phyloP scores from a whole-genome alignment of 1,140 invertebrate species.

The Cydia pomonella region DNA sequence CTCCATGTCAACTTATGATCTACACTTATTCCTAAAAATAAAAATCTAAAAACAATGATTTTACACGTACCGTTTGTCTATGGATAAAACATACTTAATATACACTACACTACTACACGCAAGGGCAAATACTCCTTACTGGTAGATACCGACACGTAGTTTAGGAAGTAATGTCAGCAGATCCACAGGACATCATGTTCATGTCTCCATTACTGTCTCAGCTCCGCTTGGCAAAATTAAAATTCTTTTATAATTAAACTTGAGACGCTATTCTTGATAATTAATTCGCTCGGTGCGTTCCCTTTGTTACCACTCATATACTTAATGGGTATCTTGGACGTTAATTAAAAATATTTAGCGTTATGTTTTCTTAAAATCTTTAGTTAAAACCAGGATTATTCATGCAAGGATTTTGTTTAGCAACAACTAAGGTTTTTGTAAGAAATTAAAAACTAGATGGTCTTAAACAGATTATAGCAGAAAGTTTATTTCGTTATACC shows the following conservation, averaged over 20 bases:
- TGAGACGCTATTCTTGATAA: slow-evolving; percentile 11
- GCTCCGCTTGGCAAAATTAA: slow-evolving; percentile 28
- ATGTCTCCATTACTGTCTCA: slow-evolving; percentile 31
- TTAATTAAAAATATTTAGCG: slow-evolving; percentile 22
- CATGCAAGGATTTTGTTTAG: neutral
- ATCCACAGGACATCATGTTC: slow-evolving; percentile 23
- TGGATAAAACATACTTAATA: too few species aligned
- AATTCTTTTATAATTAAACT: slow-evolving; percentile 26
- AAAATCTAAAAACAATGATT: too few species aligned
- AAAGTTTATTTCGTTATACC: too few species aligned
- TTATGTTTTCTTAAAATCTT: slow-evolving; percentile 16
- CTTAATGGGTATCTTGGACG: slow-evolving; percentile 23
- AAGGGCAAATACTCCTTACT: too few species aligned
- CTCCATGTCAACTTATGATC: too few species aligned
- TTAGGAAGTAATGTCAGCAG: neutral
- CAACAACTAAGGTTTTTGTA: neutral
- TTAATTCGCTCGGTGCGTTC: slow-evolving; percentile 16
- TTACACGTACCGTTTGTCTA: too few species aligned
- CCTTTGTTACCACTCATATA: slow-evolving; percentile 26
- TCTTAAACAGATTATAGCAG: neutral
- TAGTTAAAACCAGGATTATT: neutral
- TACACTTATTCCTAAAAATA: too few species aligned
- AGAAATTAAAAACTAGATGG: neutral
- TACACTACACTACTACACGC: too few species aligned
- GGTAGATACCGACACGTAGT: neutral